Conservation (phyloP, 2,888 invertebrate genomes). For the Mythimna pallens region DNA sequence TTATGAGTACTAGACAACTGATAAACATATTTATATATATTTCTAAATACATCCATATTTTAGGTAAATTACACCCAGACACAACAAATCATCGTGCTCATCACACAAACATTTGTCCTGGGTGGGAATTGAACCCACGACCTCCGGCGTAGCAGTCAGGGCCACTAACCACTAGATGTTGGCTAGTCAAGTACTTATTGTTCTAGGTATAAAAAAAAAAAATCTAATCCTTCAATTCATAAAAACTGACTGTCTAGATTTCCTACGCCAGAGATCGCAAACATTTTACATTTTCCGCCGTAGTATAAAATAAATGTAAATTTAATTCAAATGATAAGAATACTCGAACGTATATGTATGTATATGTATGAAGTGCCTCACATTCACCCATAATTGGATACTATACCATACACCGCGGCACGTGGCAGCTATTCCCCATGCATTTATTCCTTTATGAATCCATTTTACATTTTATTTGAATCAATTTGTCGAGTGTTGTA, state of each 20-base stretch:
- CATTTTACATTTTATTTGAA: slow-evolving; percentile 43
- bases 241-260: background rate
- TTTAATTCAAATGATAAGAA: slow-evolving; percentile 27
- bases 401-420: slow-evolving; percentile 12
- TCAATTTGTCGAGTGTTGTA: slow-evolving; percentile 15
- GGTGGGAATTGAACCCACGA: no score
- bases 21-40: no score
- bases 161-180: no score
- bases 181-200: no score
- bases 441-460: slow-evolving; percentile 43
- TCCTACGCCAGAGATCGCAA: background rate
- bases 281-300: background rate
- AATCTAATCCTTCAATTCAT: no score
- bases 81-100: no score
- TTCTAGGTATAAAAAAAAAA: no score
- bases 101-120: no score
- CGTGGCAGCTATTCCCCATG: slow-evolving; percentile 20
- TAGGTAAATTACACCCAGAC: no score
- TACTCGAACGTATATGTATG: slow-evolving; percentile 21
- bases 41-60: no score
- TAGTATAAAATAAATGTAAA: slow-evolving; percentile 22
- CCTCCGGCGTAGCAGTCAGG: no score
- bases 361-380: slow-evolving; percentile 23
- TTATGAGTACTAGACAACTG: no score
- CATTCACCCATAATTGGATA: slow-evolving; percentile 34